phyloP scores from a whole-genome alignment of 2,113 vertebrate species.

The Myrmecophaga tridactyla region DNA sequence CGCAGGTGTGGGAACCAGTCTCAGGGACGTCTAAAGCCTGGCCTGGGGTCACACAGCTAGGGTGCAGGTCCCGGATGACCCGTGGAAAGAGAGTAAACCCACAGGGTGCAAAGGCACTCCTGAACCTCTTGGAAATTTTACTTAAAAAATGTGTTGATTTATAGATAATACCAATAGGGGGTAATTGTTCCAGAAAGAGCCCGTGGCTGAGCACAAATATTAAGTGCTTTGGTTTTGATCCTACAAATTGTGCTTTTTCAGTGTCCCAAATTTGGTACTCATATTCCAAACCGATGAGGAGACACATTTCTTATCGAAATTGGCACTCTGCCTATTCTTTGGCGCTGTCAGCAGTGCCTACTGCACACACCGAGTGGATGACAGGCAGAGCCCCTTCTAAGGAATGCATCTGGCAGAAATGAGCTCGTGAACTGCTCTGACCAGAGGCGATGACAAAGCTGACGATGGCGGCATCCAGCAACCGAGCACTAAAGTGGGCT shows the following conservation, averaged over 20 bases:
- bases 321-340: background rate
- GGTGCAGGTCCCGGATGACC: background rate
- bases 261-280: background rate
- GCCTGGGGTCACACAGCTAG: background rate
- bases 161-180: background rate
- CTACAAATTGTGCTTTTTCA: background rate
- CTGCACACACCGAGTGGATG: background rate
- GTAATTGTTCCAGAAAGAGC: background rate
- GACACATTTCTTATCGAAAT: background rate
- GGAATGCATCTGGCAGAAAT: background rate
- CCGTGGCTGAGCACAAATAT: background rate
- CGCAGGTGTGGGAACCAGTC: background rate
- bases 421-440: background rate
- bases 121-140: background rate
- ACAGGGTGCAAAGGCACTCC: background rate
- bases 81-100: background rate
- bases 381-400: background rate
- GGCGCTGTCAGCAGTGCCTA: background rate
- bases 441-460: background rate
- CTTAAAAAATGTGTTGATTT: slow-evolving; percentile 25
- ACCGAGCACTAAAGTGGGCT: background rate
- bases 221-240: background rate
- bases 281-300: background rate
- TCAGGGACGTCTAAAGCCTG: background rate
- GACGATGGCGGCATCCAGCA: background rate